Evolutionary conservation across 2,888 invertebrate genomes (phyloP), one percentile per base, ranked within the genome.

Genomic region (Pachycephus smyrnensis): DNA sequence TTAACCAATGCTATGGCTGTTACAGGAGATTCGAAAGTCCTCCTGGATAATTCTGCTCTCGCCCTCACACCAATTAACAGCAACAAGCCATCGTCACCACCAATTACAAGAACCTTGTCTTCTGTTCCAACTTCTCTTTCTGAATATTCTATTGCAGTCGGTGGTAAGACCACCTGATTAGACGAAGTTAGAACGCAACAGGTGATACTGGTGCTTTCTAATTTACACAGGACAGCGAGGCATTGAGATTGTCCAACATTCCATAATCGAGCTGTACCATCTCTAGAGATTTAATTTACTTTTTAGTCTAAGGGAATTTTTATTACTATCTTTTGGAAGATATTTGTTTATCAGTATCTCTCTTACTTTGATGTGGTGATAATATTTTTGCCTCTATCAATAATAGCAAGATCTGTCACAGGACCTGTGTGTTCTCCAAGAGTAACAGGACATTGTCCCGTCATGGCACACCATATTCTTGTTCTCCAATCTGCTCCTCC

Each of bases 401-500:
- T 91, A 80, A 96, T 93, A 76, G 92, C 92, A 55, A 94, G 87
- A 91, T 95, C 95, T 73, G 92, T 92, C 9, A 96, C 91, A 35
- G 94, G 93, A 93, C 93, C 94, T 71, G 91, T 93, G 86, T 96
- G 96, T 0, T 96, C 96, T 76, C 90, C 93, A 33, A 96, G 87
- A 4, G 94, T 94, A 2, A 94, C 94, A 32, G 95, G 95, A 90
- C 95, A 95, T 75, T 93, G 90, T 33, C 95, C 96, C 37, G 93
- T 93, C 84, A 95, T 94, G 0, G 94, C 94, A 76, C 94, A 95
- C 95, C 95, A 96, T 79, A 96, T 93, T 88, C 94, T 94, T 69
- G 95, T 91, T 69, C 93, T 93, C 86, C 95, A 94, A 91, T 96
- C 96, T 68, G 95, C 94, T 12, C 95, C 95, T 35, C 94, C 94